These are phyloP conservation scores for Amazona guildingii DNA, from an alignment of 2,113 vertebrate genomes.

Conservation along the genomic window DNA sequence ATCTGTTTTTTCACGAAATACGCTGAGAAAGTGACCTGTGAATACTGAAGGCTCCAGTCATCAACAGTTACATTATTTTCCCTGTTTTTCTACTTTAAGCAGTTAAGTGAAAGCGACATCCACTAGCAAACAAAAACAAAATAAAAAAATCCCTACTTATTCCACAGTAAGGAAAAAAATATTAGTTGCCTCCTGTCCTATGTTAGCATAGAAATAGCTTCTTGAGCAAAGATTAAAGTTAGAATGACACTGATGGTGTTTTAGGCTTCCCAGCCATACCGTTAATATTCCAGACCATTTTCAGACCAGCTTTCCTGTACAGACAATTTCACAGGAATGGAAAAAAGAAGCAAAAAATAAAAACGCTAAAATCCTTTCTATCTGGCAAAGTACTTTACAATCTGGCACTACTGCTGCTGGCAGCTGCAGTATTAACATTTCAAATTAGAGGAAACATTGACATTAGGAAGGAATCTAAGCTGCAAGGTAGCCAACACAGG, in stretches of 20 bases:
- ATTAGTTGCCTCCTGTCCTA: not conserved
- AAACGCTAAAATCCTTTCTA: not conserved
- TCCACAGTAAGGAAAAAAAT: not conserved
- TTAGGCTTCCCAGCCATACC: not conserved
- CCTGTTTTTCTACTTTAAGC: not conserved
- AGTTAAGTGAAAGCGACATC: not conserved
- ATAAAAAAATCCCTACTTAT: not conserved
- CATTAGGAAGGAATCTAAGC: slow-evolving; percentile 3
- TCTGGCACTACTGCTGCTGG: slow-evolving; percentile 2
- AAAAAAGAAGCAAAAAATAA: not conserved
- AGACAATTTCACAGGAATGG: not conserved
- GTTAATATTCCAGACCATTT: not conserved
- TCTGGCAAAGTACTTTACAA: not conserved
- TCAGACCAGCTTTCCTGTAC: not conserved
- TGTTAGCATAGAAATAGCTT: not conserved
- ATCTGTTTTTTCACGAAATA: not conserved
- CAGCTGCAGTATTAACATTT: not conserved
- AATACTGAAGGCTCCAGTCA: not conserved
- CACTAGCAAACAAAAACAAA: not conserved
- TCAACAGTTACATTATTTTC: not conserved
- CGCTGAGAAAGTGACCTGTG: not conserved
- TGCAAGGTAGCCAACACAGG: slow-evolving; percentile 12
- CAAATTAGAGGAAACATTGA: slow-evolving; percentile 48
- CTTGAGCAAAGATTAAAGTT: not conserved
- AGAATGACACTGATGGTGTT: not conserved